Evolutionary conservation across 1,140 invertebrate species (phyloP).

Genomic region (Diorhabda sublineata): DNA sequence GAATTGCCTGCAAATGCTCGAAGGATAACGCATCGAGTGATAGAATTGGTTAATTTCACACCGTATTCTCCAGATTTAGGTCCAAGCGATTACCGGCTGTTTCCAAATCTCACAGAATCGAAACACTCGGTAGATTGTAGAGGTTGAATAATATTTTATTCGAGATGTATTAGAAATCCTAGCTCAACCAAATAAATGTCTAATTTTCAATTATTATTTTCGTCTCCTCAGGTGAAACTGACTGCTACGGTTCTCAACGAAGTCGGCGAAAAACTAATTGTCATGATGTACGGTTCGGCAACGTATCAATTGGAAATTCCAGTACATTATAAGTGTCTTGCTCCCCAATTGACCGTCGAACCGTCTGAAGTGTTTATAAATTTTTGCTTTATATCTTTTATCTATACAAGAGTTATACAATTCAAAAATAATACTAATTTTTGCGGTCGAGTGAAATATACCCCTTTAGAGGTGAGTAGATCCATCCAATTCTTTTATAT

Average conservation of each 20-base stretch:
- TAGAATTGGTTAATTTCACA: too few species aligned
- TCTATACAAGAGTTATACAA: constrained; percentile 24
- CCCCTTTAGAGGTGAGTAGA: constrained; percentile 16
- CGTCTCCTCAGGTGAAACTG: background rate
- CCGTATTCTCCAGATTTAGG: too few species aligned
- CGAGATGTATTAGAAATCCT: too few species aligned
- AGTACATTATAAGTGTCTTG: constrained; percentile 21
- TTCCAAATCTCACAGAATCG: too few species aligned
- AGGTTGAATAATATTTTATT: too few species aligned
- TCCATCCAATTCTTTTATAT: background rate
- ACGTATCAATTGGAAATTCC: constrained; percentile 19
- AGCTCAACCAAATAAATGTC: too few species aligned
- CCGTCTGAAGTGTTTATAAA: constrained; percentile 26
- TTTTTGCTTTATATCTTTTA: constrained; percentile 31
- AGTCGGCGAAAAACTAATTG: constrained; percentile 7
- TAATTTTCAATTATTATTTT: too few species aligned
- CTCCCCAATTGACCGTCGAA: constrained; percentile 21
- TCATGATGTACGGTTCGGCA: constrained; percentile 29
- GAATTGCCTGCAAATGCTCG: too few species aligned
- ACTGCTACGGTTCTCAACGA: constrained; percentile 17
- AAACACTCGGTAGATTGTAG: too few species aligned
- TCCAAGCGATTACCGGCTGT: too few species aligned
- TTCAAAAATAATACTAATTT: constrained; percentile 30
- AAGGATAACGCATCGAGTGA: too few species aligned
- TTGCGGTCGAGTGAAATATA: constrained; percentile 26